A percentile compares a stretch with the other conserved stretches of the same genome.
Evolutionary conservation across 2,113 vertebrate genomes (phyloP).

Genomic region (Athene noctua): DNA sequence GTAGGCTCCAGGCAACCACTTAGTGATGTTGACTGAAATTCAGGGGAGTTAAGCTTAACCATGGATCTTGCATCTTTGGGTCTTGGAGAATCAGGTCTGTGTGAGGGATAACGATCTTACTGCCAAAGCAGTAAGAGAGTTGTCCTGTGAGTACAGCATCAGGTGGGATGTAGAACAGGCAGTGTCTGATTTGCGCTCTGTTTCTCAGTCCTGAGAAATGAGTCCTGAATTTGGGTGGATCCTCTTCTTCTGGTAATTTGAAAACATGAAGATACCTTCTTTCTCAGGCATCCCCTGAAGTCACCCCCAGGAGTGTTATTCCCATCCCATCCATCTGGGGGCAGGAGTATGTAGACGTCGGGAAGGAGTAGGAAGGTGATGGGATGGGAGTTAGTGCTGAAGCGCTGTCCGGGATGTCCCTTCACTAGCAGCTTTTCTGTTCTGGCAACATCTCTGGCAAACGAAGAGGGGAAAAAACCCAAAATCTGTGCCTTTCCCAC

Average conservation of each 20-base stretch:
- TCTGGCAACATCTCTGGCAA: not conserved
- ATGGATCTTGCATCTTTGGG: not conserved
- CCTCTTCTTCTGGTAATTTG: not conserved
- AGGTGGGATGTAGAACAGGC: not conserved
- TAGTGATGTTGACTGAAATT: not conserved
- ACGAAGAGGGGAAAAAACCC: not conserved
- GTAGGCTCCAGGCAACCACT: not conserved
- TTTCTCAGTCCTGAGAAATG: not conserved
- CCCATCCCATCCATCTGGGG: not conserved
- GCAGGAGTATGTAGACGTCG: not conserved
- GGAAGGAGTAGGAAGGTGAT: not conserved
- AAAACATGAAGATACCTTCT: not conserved
- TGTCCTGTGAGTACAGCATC: not conserved
- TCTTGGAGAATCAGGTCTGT: not conserved
- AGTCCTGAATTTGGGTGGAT: not conserved
- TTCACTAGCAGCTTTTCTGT: not conserved
- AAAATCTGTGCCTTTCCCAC: not conserved
- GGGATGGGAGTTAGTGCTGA: not conserved
- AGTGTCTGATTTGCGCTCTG: accelerated
- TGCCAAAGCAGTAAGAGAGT: not conserved
- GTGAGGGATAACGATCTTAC: not conserved
- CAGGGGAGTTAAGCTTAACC: not conserved
- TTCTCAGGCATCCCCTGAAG: not conserved
- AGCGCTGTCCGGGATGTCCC: not conserved
- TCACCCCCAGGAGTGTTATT: not conserved